Conservation (phyloP, 2,888 invertebrate genomes). For the Orgyia antiqua region DNA sequence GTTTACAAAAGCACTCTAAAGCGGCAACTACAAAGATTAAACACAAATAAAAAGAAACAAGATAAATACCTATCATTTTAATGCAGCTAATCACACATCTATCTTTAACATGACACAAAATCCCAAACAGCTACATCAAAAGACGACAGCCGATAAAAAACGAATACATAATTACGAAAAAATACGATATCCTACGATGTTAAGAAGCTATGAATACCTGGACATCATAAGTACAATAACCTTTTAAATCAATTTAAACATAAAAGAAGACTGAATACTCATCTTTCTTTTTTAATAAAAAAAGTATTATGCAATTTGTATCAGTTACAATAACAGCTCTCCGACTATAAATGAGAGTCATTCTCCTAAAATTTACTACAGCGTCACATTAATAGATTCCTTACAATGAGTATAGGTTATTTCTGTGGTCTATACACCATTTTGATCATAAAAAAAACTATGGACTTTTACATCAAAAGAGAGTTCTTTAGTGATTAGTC, state of each 20-base stretch:
- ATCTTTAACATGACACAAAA: constrained; percentile 2
- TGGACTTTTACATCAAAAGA: constrained; percentile 39
- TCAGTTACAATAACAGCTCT: constrained; percentile 29
- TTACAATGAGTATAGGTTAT: constrained; percentile 53
- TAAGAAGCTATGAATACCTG: constrained; percentile 15
- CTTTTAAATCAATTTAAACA: constrained; percentile 30
- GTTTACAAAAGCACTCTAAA: constrained; percentile 1
- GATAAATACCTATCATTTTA: constrained; percentile 1
- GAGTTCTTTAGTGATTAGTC: constrained; percentile 47
- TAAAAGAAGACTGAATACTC: constrained; percentile 21
- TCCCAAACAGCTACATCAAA: constrained; percentile 5
- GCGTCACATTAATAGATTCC: constrained; percentile 41
- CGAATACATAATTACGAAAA: constrained; percentile 21
- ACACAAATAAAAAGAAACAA: neutral
- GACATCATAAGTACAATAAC: constrained; percentile 28
- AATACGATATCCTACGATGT: constrained; percentile 12
- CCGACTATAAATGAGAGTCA: constrained; percentile 27
- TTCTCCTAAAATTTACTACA: constrained; percentile 22
- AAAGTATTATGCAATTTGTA: constrained; percentile 30
- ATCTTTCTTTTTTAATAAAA: constrained; percentile 12
- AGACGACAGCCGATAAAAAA: constrained; percentile 6
- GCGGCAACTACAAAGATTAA: neutral
- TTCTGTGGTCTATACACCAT: constrained; percentile 32
- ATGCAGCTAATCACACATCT: constrained; percentile 1
- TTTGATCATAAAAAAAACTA: constrained; percentile 39